phyloP scores from a whole-genome alignment of 2,797 vertebrate genomes.

The Hybognathus amarus region DNA sequence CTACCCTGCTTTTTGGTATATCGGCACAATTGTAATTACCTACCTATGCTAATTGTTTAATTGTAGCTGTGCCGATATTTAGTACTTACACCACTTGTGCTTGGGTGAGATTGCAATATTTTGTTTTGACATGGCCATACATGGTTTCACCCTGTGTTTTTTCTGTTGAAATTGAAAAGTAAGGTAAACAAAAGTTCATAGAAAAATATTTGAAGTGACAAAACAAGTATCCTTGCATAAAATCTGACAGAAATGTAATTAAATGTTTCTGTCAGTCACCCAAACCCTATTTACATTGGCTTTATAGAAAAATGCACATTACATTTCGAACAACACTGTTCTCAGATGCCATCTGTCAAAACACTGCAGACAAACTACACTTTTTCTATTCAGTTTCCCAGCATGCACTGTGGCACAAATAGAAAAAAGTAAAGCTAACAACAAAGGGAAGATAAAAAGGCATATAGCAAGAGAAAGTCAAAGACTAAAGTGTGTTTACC shows the following conservation, averaged over 20 bases:
- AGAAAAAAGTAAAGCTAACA: conserved; percentile 52
- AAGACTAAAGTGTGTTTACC: conserved; percentile 78
- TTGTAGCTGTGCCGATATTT: background rate
- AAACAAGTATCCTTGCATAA: conserved; percentile 8
- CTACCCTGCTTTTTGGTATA: background rate
- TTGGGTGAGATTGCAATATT: background rate
- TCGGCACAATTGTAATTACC: background rate
- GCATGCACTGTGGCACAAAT: background rate
- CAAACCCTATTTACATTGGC: background rate
- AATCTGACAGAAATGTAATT: conserved; percentile 20
- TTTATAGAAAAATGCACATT: conserved; percentile 26
- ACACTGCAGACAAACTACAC: background rate
- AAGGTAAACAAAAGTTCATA: conserved; percentile 11
- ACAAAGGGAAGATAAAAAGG: conserved; percentile 66
- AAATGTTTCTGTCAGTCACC: background rate
- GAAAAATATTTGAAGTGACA: conserved; percentile 1
- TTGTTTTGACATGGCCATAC: conserved; percentile 9
- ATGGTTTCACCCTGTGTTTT: background rate
- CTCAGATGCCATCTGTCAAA: conserved; percentile 15
- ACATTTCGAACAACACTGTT: conserved; percentile 26
- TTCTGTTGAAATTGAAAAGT: conserved; percentile 20
- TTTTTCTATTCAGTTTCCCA: conserved; percentile 1
- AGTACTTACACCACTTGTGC: background rate
- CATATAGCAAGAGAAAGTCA: conserved; percentile 69
- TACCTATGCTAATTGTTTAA: background rate